A percentile compares a stretch with the other conserved stretches of the same genome.
Evolutionary conservation across 2,113 vertebrate species (phyloP).

Genomic region (Gymnobelideus leadbeateri): DNA sequence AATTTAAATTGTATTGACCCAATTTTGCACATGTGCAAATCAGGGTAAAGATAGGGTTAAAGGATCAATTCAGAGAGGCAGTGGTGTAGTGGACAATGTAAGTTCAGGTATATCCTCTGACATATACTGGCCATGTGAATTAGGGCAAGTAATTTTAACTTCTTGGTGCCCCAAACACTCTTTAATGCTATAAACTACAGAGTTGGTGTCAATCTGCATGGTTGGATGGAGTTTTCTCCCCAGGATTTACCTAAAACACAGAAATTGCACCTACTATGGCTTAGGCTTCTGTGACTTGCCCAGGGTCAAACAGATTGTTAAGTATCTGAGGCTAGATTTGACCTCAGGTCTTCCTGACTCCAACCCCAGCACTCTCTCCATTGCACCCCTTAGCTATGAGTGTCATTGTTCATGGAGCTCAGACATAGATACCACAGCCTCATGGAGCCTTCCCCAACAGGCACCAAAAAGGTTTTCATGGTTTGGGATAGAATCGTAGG

Average conservation of each 20-base stretch:
- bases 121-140: background rate
- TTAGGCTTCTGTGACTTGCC: background rate
- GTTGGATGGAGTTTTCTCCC: background rate
- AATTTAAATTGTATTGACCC: constrained; percentile 19
- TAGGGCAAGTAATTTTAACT: background rate
- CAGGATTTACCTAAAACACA: background rate
- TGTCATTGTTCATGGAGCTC: too few species aligned
- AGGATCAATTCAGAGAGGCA: background rate
- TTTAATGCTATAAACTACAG: background rate
- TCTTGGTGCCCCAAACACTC: background rate
- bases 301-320: background rate
- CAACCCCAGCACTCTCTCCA: too few species aligned
- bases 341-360: too few species aligned
- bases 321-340: too few species aligned
- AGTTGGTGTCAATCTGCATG: background rate
- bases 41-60: constrained; percentile 22
- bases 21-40: constrained; percentile 22
- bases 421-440: too few species aligned
- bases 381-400: too few species aligned
- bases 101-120: background rate
- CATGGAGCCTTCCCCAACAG: too few species aligned
- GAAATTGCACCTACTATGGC: background rate
- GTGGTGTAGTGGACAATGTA: background rate
- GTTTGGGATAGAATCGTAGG: too few species aligned
- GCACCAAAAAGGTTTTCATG: too few species aligned